These are phyloP conservation scores for Chloropsis cyanopogon DNA, from an alignment of 2,113 vertebrate species.

Conservation along the genomic window DNA sequence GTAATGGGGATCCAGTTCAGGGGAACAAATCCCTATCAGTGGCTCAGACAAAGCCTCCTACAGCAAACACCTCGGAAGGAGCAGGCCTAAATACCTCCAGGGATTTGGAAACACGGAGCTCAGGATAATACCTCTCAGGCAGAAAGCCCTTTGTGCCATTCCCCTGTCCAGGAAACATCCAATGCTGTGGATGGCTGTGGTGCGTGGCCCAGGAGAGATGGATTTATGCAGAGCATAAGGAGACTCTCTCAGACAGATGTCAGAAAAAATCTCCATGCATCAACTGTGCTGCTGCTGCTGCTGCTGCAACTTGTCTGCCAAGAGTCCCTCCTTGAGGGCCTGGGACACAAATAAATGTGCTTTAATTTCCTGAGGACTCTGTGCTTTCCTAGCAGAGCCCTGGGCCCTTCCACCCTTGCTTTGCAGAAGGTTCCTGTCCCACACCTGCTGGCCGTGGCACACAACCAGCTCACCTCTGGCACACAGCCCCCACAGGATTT, in stretches of 20 bases:
- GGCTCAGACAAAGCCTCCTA: conserved; percentile 18
- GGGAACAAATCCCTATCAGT: background rate
- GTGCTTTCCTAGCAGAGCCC: background rate
- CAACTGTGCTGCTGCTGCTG: background rate
- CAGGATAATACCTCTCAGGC: background rate
- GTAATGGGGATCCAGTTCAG: background rate
- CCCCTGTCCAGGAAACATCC: background rate
- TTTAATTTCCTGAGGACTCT: background rate
- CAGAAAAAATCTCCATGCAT: background rate
- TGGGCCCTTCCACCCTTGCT: background rate
- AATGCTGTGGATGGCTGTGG: background rate
- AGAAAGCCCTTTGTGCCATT: background rate
- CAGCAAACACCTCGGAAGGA: background rate
- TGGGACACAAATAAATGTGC: background rate
- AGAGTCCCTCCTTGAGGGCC: background rate
- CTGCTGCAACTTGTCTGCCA: background rate
- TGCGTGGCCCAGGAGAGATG: background rate
- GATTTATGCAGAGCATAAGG: background rate
- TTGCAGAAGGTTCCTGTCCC: background rate
- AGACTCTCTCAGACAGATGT: background rate
- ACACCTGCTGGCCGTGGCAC: background rate
- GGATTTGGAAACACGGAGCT: background rate
- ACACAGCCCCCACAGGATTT: accelerated
- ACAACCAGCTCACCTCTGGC: background rate
- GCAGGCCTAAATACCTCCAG: background rate